A percentile compares a stretch with the other conserved stretches of the same genome.
These are phyloP conservation scores for Cantharis lateralis DNA, from an alignment of 2,888 invertebrate genomes.

Conservation along the genomic window DNA sequence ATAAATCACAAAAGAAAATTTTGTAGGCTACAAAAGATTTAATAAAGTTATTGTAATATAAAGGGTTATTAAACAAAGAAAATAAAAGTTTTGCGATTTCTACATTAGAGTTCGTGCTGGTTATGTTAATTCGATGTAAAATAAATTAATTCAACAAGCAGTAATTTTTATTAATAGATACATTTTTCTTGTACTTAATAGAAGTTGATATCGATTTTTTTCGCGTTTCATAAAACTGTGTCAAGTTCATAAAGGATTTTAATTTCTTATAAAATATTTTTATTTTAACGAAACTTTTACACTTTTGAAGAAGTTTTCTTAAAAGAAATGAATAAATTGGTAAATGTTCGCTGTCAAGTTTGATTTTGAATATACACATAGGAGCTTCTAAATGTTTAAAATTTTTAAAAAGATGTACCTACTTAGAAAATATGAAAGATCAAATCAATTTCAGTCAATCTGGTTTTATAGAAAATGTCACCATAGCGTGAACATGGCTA, in stretches of 20 bases:
- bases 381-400: not conserved
- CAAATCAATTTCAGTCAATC: conserved; percentile 25
- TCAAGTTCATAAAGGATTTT: not conserved
- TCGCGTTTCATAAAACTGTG: not conserved
- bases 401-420: not conserved
- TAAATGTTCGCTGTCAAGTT: not conserved
- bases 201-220: not conserved
- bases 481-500: conserved; percentile 24
- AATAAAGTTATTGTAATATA: not conserved
- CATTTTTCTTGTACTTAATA: not conserved
- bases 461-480: conserved; percentile 24
- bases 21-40: not conserved
- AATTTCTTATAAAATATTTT: not conserved
- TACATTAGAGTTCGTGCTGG: not conserved
- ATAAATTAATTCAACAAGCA: not conserved
- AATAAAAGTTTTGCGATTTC: not conserved
- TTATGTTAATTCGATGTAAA: not conserved
- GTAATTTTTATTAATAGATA: not conserved
- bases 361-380: not conserved
- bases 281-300: not conserved
- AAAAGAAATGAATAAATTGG: not conserved
- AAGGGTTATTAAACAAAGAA: not conserved
- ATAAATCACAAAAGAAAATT: not conserved
- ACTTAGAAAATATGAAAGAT: not conserved
- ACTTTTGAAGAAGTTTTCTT: not conserved